Base-by-base conservation (phyloP, 2,797 vertebrate genomes). In the Phrynocephalus forsythii region DNA sequence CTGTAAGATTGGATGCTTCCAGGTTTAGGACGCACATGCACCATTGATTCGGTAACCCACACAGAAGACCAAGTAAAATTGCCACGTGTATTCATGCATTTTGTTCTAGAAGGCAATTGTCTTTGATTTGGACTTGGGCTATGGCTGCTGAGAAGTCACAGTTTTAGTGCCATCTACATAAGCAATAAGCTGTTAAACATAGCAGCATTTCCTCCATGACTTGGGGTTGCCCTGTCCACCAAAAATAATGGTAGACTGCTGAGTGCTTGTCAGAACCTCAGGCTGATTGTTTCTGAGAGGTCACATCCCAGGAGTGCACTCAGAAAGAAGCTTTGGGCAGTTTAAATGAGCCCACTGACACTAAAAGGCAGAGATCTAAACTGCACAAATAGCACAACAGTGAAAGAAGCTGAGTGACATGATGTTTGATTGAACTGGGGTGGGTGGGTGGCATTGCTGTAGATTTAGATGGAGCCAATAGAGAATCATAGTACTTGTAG, bases 321-420 rank as follows among this genome's bases (percentile, higher is more conserved):
- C 3, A 1, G 38, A 30, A 30, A 9, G 48, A 0, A 0, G 0
- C 0, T 3, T 71, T 0, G 0, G 82, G 52, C 0, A 0, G 28
- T 18, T 83, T 60, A 82, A 79, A 0, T 89, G 44, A 44, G 76
- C n/a, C 44, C 13, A 72, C 8, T 86, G 85, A 83, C 22, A 77
- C 24, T 75, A 79, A 84, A 52, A 84, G 28, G 5, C 71, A 52
- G 63, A 67, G 2, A 48, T 52, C 38, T 84, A 66, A 84, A 38
- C 66, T 18, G 67, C 52, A 78, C 76, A 89, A 87, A 82, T 68
- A 69, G 75, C n/a, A 0, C 0, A 28, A 2, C 85, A 3, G 0
- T n/a, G 71, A 22, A 0, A 83, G 68, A 52, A 88, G 52, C n/a
- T 48, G 71, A 30, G 13, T 0, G 18, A 66, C 66, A 30, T 44